A percentile compares a stretch with the other conserved stretches of the same genome.
Conservation (phyloP, 2,113 vertebrate species). For the Diphyllodes magnificus region DNA sequence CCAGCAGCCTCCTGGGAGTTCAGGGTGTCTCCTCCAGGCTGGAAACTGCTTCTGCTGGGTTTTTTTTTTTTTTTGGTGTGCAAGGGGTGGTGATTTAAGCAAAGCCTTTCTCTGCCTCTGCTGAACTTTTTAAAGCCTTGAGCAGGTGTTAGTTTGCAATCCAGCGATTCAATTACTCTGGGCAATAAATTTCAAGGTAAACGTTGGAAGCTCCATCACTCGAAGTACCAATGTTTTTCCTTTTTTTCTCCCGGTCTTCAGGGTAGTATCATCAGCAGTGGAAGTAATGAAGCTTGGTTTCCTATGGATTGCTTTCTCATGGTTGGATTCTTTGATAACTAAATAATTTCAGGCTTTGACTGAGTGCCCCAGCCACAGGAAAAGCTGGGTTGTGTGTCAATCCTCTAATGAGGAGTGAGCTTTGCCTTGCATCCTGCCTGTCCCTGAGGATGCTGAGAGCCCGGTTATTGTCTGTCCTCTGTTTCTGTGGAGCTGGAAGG, state of each 20-base stretch:
- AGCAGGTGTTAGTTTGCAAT: constrained; percentile 30
- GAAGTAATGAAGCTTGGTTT: constrained; percentile 34
- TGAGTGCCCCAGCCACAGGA: neutral
- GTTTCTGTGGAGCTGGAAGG: neutral
- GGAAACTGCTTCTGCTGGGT: neutral
- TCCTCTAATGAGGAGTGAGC: neutral
- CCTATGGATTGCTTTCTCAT: constrained; percentile 31
- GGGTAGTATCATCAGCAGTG: neutral
- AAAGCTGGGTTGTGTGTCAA: neutral
- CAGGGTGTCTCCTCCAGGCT: neutral
- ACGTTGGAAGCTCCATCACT: neutral
- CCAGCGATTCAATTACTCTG: constrained; percentile 23
- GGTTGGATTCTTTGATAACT: constrained; percentile 33
- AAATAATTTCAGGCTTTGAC: neutral
- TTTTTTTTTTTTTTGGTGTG: too few species aligned
- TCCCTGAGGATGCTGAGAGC: neutral
- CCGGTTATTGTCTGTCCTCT: neutral
- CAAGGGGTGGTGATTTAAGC: neutral
- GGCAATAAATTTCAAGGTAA: constrained; percentile 35
- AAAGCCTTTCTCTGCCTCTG: neutral
- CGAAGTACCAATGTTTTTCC: neutral
- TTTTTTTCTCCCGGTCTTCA: neutral
- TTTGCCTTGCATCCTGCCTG: neutral
- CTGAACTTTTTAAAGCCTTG: neutral
- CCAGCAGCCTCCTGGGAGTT: neutral